These are phyloP conservation scores for Platalea minor DNA, from an alignment of 2,797 vertebrate species.

Conservation along the genomic window DNA sequence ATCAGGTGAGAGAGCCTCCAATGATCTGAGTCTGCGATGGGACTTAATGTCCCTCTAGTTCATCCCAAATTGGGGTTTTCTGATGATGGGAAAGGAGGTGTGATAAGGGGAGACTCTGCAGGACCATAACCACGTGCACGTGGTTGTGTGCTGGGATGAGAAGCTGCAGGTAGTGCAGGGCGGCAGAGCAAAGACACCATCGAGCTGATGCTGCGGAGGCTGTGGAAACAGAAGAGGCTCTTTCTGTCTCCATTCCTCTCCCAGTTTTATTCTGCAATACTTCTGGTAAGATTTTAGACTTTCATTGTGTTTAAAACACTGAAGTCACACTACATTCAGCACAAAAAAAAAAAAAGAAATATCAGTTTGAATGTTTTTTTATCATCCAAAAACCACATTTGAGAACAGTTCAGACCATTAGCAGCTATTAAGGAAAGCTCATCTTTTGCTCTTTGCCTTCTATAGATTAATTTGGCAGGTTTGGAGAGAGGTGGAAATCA, in stretches of 20 bases:
- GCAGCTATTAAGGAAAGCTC: not conserved
- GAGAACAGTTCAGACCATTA: not conserved
- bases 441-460: not conserved
- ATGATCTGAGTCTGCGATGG: not conserved
- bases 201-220: not conserved
- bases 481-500: not conserved
- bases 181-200: not conserved
- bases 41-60: not conserved
- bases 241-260: not conserved
- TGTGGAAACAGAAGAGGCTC: not conserved
- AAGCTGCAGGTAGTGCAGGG: not conserved
- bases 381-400: not conserved
- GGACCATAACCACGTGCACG: accelerated
- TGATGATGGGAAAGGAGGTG: not conserved
- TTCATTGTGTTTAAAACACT: not conserved
- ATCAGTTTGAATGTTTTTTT: not conserved
- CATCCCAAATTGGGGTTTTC: not conserved
- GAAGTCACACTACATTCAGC: not conserved
- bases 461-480: not conserved
- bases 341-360: not conserved
- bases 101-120: not conserved
- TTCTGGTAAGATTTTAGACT: not conserved
- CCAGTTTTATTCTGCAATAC: not conserved
- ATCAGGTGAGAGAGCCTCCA: slow-evolving; percentile 26
- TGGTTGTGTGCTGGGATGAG: not conserved